These are phyloP conservation scores for Eulemur macaco DNA, from an alignment of 2,113 vertebrate genomes.

Conservation along the genomic window DNA sequence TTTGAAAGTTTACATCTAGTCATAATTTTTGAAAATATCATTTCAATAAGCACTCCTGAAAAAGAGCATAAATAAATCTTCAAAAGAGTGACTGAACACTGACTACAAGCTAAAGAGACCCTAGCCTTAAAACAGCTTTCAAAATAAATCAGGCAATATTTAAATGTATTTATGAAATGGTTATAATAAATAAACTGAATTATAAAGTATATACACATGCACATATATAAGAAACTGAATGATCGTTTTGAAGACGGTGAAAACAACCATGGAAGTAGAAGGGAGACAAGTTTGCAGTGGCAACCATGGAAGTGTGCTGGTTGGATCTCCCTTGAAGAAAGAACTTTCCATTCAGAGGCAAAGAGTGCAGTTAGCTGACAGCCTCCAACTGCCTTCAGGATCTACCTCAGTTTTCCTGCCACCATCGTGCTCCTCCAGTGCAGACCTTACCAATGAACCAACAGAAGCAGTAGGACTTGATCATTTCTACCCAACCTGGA, in stretches of 20 bases:
- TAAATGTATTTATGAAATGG: background rate
- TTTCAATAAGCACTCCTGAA: background rate
- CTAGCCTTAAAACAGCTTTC: background rate
- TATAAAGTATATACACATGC: background rate
- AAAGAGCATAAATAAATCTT: background rate
- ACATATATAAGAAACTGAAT: background rate
- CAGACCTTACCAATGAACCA: background rate
- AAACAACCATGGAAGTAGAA: background rate
- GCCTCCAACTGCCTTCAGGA: background rate
- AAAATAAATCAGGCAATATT: background rate
- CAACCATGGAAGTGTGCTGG: background rate
- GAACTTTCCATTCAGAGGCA: background rate
- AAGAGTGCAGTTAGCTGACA: too few species aligned
- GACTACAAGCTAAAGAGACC: background rate
- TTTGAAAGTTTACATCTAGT: background rate
- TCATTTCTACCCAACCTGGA: background rate
- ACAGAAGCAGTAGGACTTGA: background rate
- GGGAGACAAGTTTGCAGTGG: too few species aligned
- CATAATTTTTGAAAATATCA: background rate
- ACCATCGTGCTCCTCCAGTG: rapidly evolving
- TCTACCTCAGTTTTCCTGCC: background rate
- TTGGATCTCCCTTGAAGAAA: background rate
- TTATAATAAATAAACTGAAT: background rate
- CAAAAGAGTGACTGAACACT: background rate
- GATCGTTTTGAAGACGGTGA: background rate